Evolutionary conservation across 2,797 vertebrate species (phyloP).

Genomic region (Anguilla marmorata): DNA sequence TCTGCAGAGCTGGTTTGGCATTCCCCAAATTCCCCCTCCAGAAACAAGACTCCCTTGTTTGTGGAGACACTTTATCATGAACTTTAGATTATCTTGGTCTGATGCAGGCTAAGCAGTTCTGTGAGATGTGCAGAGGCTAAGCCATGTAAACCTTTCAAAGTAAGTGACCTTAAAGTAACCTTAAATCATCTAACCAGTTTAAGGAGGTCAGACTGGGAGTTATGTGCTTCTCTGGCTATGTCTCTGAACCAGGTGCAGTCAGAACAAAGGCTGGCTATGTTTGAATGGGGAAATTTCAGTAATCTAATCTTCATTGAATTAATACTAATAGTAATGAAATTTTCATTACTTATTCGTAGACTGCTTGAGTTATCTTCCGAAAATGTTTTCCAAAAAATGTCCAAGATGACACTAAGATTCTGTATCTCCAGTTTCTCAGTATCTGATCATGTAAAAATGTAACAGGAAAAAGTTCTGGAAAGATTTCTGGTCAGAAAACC

Average conservation of each 20-base stretch:
- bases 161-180: background rate
- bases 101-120: background rate
- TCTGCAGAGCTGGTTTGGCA: background rate
- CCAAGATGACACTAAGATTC: background rate
- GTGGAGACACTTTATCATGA: background rate
- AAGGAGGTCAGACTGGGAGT: background rate
- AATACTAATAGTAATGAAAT: background rate
- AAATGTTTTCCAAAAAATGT: background rate
- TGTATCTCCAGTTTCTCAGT: background rate
- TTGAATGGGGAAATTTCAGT: background rate
- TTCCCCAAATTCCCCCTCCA: background rate
- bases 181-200: background rate
- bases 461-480: background rate
- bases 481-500: background rate
- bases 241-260: background rate
- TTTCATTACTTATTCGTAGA: background rate
- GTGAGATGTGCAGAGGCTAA: constrained; percentile 1
- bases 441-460: background rate
- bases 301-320: background rate
- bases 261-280: background rate
- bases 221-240: background rate
- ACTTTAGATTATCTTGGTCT: background rate
- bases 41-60: too few species aligned
- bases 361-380: background rate
- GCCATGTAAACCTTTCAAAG: background rate